Conservation (phyloP, 1,140 invertebrate species). For the silkworm (Bombyx mori) region ASM3026992v2 NC_085117.1:11156501-11157000, state of each 20-base stretch:
- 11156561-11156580: no score
- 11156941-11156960: slow-evolving; percentile 59
- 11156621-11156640: no score
- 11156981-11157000: slow-evolving; percentile 10
- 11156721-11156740: no score
- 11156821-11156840: neutral
- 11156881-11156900: slow-evolving; percentile 65
- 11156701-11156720: no score
- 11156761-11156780: no score
- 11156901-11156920: slow-evolving; percentile 29
- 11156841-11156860: slow-evolving; percentile 48
- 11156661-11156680: no score
- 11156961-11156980: slow-evolving; percentile 22
- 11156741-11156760: no score
- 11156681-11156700: no score
- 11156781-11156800: no score
- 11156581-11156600: no score
- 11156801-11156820: neutral
- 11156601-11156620: no score
- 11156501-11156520: slow-evolving; percentile 35
- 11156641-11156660: no score
- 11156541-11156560: slow-evolving; percentile 1
- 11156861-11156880: slow-evolving; percentile 55
- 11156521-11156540: slow-evolving; percentile 24
- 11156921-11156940: slow-evolving; percentile 41